Evolutionary conservation across 2,797 vertebrate species (phyloP).

Genomic region (Poeciliopsis paucimaculata): DNA sequence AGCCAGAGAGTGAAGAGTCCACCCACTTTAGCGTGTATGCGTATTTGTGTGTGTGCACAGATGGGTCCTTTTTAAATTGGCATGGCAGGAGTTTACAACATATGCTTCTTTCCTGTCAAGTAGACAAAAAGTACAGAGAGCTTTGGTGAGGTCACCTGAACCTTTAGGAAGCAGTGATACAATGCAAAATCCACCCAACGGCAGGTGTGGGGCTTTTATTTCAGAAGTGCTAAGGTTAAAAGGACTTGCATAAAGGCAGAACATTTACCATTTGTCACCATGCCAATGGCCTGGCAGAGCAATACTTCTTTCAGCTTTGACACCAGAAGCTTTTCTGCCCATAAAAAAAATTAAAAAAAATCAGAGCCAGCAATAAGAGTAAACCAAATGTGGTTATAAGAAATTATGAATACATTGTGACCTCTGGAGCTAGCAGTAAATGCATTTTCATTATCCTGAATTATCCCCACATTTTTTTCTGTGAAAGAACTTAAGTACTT

Average conservation of each 20-base stretch:
- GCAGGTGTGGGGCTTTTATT: slow-evolving; percentile 20
- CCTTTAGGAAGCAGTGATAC: slow-evolving; percentile 56
- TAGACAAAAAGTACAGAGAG: slow-evolving; percentile 25
- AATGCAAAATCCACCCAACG: slow-evolving; percentile 68
- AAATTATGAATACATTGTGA: slow-evolving; percentile 66
- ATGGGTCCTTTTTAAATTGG: slow-evolving; percentile 30
- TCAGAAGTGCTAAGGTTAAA: slow-evolving; percentile 22
- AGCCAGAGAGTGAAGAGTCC: slow-evolving; percentile 27
- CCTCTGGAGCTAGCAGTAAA: slow-evolving; percentile 52
- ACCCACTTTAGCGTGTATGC: slow-evolving; percentile 5
- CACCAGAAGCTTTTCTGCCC: slow-evolving; percentile 60
- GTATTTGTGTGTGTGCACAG: slow-evolving; percentile 13
- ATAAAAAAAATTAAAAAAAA: slow-evolving; percentile 46
- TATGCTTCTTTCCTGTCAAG: slow-evolving; percentile 34
- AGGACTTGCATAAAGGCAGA: slow-evolving; percentile 5
- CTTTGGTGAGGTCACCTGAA: slow-evolving; percentile 35
- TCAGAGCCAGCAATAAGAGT: slow-evolving; percentile 63
- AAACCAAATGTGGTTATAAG: slow-evolving; percentile 71
- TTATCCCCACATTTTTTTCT: slow-evolving; percentile 43
- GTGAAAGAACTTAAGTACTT: slow-evolving; percentile 37
- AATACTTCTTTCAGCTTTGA: slow-evolving; percentile 61
- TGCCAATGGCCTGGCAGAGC: slow-evolving; percentile 62
- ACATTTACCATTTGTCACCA: slow-evolving; percentile 51
- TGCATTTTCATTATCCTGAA: slow-evolving; percentile 61
- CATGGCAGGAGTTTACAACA: slow-evolving; percentile 32